phyloP scores from a whole-genome alignment of 1,140 invertebrate species.

The Doryteuthis pealeii region DNA sequence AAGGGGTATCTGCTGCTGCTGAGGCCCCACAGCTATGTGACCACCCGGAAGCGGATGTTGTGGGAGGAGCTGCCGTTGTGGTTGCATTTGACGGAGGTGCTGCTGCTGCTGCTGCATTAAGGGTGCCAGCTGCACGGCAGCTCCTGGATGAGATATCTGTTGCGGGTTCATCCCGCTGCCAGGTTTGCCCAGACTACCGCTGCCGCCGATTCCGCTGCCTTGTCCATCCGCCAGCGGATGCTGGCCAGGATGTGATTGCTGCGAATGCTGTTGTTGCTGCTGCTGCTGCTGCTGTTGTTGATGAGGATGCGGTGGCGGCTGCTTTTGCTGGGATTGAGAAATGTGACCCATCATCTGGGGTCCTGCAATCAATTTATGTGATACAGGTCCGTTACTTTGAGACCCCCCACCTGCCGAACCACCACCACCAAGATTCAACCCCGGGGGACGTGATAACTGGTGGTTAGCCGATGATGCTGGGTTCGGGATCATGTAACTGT shows the following conservation, averaged over 20 bases:
- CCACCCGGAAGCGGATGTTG: neutral
- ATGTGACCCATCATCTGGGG: neutral
- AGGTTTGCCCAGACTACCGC: too few relatives aligned
- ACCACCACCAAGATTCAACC: neutral
- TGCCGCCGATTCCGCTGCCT: too few relatives aligned
- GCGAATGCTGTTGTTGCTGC: neutral
- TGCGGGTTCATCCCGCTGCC: too few relatives aligned
- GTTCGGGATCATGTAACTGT: neutral
- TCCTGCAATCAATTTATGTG: neutral
- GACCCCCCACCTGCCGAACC: neutral
- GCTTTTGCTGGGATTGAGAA: neutral
- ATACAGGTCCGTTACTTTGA: neutral
- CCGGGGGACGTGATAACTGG: neutral
- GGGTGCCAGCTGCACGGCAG: too few relatives aligned
- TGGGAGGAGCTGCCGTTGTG: neutral
- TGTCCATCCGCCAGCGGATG: too few relatives aligned
- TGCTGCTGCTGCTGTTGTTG: neutral
- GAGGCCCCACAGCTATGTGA: neutral
- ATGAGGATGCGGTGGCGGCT: too few relatives aligned
- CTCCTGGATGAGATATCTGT: too few relatives aligned
- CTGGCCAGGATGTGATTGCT: neutral
- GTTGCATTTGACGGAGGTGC: neutral
- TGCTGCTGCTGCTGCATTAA: neutral
- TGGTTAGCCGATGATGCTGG: neutral
- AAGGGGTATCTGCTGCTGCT: neutral